These are phyloP conservation scores for Ernsta delagoae DNA, from an alignment of 2,888 invertebrate species.

Conservation along the genomic window DNA sequence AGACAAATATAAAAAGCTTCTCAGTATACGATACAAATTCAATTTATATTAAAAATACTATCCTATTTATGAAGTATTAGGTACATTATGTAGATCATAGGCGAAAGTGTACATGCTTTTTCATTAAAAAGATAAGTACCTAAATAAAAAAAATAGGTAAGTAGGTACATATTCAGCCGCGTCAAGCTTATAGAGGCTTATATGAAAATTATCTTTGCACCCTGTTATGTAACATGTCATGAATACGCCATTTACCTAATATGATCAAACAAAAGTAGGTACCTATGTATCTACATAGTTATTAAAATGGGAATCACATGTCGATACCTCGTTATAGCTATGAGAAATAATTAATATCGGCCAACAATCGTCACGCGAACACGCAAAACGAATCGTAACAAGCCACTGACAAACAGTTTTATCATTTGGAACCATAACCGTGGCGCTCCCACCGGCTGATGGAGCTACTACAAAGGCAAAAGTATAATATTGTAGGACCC, in stretches of 20 bases:
- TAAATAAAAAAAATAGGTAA: no score
- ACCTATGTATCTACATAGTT: constrained; percentile 11
- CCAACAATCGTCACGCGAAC: constrained; percentile 71
- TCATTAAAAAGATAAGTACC: no score
- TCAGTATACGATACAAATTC: background rate
- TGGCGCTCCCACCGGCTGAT: constrained; percentile 67
- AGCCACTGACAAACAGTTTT: constrained; percentile 82
- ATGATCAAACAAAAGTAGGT: background rate
- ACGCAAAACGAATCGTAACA: constrained; percentile 70
- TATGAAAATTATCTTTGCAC: no score
- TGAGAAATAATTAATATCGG: constrained; percentile 55
- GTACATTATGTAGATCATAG: no score
- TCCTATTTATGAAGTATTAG: no score
- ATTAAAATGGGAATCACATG: constrained; percentile 45
- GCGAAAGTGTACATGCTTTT: no score
- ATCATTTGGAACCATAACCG: constrained; percentile 84
- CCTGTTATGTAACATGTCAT: no score
- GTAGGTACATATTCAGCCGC: no score
- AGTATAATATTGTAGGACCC: constrained; percentile 82
- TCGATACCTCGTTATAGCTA: constrained; percentile 69
- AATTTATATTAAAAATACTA: no score
- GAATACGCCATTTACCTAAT: background rate
- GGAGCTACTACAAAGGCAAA: constrained; percentile 80
- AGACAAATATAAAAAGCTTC: background rate
- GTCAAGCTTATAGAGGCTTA: no score